These are phyloP conservation scores for Apis dorsata DNA, from an alignment of 1,140 invertebrate species.

Conservation along the genomic window DNA sequence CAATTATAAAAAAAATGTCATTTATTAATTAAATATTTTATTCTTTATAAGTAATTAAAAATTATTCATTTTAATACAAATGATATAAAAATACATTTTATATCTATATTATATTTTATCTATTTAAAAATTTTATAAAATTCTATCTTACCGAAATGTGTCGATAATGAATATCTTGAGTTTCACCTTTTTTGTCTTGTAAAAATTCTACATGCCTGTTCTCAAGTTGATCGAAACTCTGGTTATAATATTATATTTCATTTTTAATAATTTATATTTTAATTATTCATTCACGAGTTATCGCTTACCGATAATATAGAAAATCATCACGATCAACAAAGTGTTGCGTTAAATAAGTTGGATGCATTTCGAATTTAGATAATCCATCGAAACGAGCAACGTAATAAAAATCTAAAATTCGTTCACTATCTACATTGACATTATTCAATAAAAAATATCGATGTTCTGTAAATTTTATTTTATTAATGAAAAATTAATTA, in stretches of 20 bases:
- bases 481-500: neutral
- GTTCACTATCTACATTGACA: conserved; percentile 81
- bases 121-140: neutral
- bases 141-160: conserved; percentile 55
- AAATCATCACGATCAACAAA: conserved; percentile 84
- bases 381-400: conserved; percentile 85
- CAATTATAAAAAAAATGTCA: too few species aligned
- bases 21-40: too few species aligned
- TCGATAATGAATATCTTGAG: conserved; percentile 58
- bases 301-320: conserved; percentile 79
- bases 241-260: neutral
- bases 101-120: too few species aligned
- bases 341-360: conserved; percentile 83
- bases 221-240: conserved; percentile 19
- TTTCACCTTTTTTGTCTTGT: neutral
- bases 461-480: conserved; percentile 80
- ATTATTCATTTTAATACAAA: too few species aligned
- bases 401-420: conserved; percentile 86
- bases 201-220: conserved; percentile 60
- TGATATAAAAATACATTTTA: too few species aligned
- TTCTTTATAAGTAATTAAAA: too few species aligned
- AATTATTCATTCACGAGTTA: neutral
- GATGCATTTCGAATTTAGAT: conserved; percentile 82
- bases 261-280: neutral
- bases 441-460: conserved; percentile 79